Evolutionary conservation across 2,888 invertebrate genomes (phyloP).

Genomic region (Lepidocyrtoides sp.): DNA sequence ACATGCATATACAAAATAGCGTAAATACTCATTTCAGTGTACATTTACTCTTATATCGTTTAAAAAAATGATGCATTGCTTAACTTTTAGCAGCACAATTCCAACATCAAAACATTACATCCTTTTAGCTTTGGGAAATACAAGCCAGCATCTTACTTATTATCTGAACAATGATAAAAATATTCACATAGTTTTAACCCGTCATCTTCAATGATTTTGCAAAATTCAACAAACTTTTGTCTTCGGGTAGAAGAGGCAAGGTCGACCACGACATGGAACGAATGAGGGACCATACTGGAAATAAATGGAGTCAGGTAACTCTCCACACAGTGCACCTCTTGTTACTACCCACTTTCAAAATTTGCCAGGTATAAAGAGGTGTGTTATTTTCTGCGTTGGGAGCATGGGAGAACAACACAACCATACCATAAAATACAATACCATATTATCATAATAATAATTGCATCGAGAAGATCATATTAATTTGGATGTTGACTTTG

Average conservation of each 20-base stretch:
- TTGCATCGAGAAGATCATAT: constrained; percentile 18
- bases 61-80: too few relatives aligned
- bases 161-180: background rate
- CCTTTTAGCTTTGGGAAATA: too few relatives aligned
- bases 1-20: too few relatives aligned
- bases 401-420: background rate
- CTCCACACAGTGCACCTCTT: background rate
- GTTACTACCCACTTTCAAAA: background rate
- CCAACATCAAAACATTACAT: too few relatives aligned
- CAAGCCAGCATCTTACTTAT: too few relatives aligned
- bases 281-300: constrained; percentile 7
- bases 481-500: background rate
- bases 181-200: background rate
- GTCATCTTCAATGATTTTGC: background rate
- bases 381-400: constrained; percentile 12
- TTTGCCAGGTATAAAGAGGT: constrained; percentile 32
- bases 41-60: too few relatives aligned
- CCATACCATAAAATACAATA: background rate
- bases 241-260: constrained; percentile 2
- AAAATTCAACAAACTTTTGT: background rate
- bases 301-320: constrained; percentile 14
- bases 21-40: too few relatives aligned
- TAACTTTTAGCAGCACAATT: too few relatives aligned
- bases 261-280: constrained; percentile 5
- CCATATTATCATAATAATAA: background rate